phyloP scores from a whole-genome alignment of 2,113 vertebrate species.

The Tretioscincus oriximinensis region DNA sequence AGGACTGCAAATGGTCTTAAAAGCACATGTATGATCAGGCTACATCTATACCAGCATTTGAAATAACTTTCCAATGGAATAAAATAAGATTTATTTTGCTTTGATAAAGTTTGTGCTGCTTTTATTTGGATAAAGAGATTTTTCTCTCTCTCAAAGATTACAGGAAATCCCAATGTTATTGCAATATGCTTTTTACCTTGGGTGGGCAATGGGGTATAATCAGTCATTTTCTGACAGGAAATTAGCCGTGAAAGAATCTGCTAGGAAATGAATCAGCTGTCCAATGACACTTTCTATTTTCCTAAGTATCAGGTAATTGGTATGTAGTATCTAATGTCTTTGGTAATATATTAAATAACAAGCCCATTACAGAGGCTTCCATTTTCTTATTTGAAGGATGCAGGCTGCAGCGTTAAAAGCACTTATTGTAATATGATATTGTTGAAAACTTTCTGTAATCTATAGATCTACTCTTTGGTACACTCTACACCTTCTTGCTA shows the following conservation, averaged over 20 bases:
- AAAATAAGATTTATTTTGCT: not conserved
- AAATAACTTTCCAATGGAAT: not conserved
- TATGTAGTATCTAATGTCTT: constrained; percentile 24
- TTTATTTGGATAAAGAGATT: not conserved
- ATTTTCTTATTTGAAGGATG: constrained; percentile 41
- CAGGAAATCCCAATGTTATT: not conserved
- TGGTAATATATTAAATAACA: constrained; percentile 32
- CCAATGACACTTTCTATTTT: constrained; percentile 6
- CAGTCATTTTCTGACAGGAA: constrained; percentile 22
- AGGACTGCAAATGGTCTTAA: no score
- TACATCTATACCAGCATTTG: not conserved
- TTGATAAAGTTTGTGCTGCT: not conserved
- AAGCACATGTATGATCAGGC: not conserved
- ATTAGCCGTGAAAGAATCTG: constrained; percentile 15
- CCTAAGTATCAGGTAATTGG: constrained; percentile 25
- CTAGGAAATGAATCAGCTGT: constrained; percentile 33
- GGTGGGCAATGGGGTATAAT: constrained; percentile 3
- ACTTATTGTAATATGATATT: not conserved
- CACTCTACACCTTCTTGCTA: not conserved
- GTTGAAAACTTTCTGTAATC: not conserved
- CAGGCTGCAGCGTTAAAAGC: constrained; percentile 14
- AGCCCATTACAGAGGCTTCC: constrained; percentile 20
- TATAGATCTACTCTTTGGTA: not conserved
- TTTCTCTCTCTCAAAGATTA: not conserved
- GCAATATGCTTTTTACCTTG: not conserved